Percentiles rank a stretch among this genome's conserved stretches.
These are phyloP conservation scores for Tetranychus piercei DNA, from an alignment of 2,888 invertebrate species.

Conservation along the genomic window DNA sequence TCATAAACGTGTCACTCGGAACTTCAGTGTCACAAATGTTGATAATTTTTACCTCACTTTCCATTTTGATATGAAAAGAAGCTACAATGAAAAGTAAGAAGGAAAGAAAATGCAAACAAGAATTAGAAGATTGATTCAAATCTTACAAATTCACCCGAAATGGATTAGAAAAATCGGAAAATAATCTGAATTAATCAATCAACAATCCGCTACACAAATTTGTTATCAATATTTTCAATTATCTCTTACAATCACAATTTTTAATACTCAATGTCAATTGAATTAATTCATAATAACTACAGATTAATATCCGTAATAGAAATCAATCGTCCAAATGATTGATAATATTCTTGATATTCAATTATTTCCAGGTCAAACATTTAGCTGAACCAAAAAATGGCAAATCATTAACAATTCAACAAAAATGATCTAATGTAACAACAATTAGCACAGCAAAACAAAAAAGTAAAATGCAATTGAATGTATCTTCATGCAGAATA, in stretches of 20 bases:
- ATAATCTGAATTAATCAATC: background rate
- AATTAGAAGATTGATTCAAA: background rate
- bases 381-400: background rate
- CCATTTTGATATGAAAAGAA: background rate
- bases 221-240: background rate
- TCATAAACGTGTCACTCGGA: background rate
- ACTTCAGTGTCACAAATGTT: background rate
- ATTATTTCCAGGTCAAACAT: background rate
- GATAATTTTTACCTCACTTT: background rate
- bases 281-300: background rate
- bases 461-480: too few species aligned
- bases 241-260: background rate
- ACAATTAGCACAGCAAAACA: background rate
- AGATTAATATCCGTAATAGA: background rate
- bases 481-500: too few species aligned
- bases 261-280: background rate
- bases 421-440: background rate
- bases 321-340: background rate
- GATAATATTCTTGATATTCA: background rate
- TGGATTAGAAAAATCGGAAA: too few species aligned
- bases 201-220: background rate
- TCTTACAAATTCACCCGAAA: background rate
- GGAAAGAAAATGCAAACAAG: background rate
- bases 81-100: background rate
- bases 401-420: background rate